Evolutionary conservation across 2,888 invertebrate genomes (phyloP), one percentile per base, ranked within the genome.

Genomic region (Hydraecia micacea): DNA sequence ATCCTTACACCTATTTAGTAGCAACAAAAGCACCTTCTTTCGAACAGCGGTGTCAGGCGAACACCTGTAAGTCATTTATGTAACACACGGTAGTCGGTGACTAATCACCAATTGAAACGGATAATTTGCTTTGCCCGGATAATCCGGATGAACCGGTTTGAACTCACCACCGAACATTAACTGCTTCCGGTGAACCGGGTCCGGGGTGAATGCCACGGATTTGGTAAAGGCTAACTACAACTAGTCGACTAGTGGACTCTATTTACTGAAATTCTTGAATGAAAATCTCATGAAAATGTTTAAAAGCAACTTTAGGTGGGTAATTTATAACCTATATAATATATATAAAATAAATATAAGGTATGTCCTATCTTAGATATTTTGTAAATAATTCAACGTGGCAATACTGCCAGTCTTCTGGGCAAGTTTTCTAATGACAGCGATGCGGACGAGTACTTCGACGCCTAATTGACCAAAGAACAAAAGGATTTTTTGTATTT

Each of bases 111-210:
- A 79, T 74, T 71, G 68, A 65, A 74, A 72, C 67, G 73, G 86
- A 85, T 86, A 89, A 87, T 86, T 88, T 83, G 82, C 81, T 87
- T 84, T 77, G 69, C 79, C 74, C 71, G 85, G 87, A 85, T 91
- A 72, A 90, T 88, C 88, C 84, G 86, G 83, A 87, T 90, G 79
- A 88, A 79, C 68, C 75, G 68, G 81, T 83, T 87, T 77, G 73
- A 81, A 77, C 74, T 82, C 77, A 82, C 85, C 77, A 81, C 80
- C 82, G 66, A 83, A 85, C 85, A 80, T 88, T 87, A 87, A 87
- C 79, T 77, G 71, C 69, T 89, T 81, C 79, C 85, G 82, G 66
- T 77, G 62, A 55, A n/a, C 63, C n/a, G 65, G 60, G 39, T 73
- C 60, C 39, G 55, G 70, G 69, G 71, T 76, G 75, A 76, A 80